Evolutionary conservation across 2,888 invertebrate genomes (phyloP), one percentile per base, ranked within the genome.

Genomic region (Lordiphosa fenestrarum): DNA sequence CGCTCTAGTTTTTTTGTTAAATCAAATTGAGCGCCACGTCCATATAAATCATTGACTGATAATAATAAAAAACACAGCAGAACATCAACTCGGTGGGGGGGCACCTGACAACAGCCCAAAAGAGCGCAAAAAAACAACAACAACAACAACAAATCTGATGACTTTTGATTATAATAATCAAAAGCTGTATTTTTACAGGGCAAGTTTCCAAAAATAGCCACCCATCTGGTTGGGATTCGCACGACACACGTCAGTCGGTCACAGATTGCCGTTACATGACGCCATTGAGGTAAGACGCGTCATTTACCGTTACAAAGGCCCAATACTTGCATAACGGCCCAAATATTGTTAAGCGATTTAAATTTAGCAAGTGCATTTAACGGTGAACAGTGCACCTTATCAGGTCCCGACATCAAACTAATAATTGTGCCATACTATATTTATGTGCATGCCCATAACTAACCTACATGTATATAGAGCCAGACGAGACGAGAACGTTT

Each of bases 1-100:
- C 83, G 76, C 60, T 67, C 76, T 67, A 77, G 75, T 69, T 82
- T 69, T 58, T 15, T 50, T 35, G 15, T 12, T 39, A 48, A 48
- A 49, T 46, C 55, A 50, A 53, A 76, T 69, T 52, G 39, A 35
- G 38, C 54, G 66, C 63, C 55, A 41, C 57, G 57, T 61, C 50
- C 49, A 69, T 53, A 65, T 64, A 71, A 69, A 74, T 61, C 72
- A 69, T 35, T 51, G 52, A 41, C 80, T 61, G 78, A 81, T 77
- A 75, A 82, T 65, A 54, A 69, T 57, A 55, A 66, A 66, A 40
- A 40, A 52, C 53, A 41, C 53, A 33, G 38, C 30, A 30, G 30
- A 30, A 30, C 30, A 30, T 30, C 30, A 39, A 44, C 64, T 55
- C 35, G 15, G 1, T 33, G 37, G 62, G 62, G 59, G 62, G 49